phyloP scores from a whole-genome alignment of 23 tunicate genomes.

The Halocynthia aurantium region DNA sequence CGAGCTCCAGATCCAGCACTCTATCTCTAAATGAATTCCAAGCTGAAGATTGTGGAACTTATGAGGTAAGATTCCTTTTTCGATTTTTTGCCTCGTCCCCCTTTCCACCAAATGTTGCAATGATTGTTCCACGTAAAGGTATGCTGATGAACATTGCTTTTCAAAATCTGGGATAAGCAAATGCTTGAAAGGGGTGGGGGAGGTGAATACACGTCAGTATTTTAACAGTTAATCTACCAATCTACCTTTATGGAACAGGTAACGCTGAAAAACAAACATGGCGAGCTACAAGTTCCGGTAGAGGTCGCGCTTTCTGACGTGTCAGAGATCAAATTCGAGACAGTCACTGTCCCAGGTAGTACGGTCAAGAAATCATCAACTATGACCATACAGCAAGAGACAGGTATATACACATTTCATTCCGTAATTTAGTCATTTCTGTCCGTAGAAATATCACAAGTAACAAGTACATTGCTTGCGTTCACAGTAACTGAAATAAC shows the following conservation, averaged over 20 bases:
- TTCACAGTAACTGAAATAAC: not conserved
- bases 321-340: slow-evolving; percentile 53
- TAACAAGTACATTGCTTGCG: too few relatives aligned
- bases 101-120: too few relatives aligned
- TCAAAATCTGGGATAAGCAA: too few relatives aligned
- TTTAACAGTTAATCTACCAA: too few relatives aligned
- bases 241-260: slow-evolving; percentile 20
- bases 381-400: slow-evolving; percentile 35
- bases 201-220: too few relatives aligned
- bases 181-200: too few relatives aligned
- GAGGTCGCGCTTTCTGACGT: slow-evolving; percentile 73
- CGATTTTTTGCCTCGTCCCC: not conserved
- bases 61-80: slow-evolving; percentile 36
- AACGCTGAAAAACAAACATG: slow-evolving; percentile 55
- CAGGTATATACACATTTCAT: not conserved
- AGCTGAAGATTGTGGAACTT: slow-evolving; percentile 75
- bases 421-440: too few relatives aligned
- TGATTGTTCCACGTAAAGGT: too few relatives aligned
- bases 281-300: slow-evolving; percentile 61
- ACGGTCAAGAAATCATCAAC: slow-evolving; percentile 63
- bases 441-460: too few relatives aligned
- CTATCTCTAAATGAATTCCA: slow-evolving; percentile 54
- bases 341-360: slow-evolving; percentile 57
- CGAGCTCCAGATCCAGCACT: slow-evolving; percentile 28
- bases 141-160: too few relatives aligned